phyloP scores from a whole-genome alignment of 2,113 vertebrate species.

The Leucopternis melanops region DNA sequence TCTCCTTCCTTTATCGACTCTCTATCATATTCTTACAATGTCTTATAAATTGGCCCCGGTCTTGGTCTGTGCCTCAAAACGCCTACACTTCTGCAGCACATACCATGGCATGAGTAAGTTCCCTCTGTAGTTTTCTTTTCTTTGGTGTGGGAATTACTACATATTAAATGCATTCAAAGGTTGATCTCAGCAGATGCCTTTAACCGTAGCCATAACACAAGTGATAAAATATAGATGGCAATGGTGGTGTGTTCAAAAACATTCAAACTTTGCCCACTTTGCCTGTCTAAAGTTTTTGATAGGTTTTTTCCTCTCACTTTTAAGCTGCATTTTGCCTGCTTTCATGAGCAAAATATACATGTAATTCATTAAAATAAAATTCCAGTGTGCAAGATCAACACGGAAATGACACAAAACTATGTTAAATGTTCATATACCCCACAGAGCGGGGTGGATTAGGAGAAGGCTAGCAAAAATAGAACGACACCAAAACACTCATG shows the following conservation, averaged over 20 bases:
- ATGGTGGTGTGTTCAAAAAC: background rate
- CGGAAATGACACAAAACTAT: background rate
- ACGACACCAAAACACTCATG: conserved; percentile 18
- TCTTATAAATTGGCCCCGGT: too few relatives aligned
- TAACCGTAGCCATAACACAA: background rate
- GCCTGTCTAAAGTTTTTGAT: background rate
- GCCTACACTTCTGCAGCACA: background rate
- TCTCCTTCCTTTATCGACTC: background rate
- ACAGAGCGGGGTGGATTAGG: background rate
- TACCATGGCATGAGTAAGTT: background rate
- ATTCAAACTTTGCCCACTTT: background rate
- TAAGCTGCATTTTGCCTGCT: background rate
- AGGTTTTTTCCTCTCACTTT: background rate
- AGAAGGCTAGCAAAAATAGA: conserved; percentile 23
- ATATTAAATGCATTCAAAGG: background rate
- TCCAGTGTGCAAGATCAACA: background rate
- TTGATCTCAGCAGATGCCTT: background rate
- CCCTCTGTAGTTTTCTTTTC: background rate
- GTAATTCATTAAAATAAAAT: conserved; percentile 23
- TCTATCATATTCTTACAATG: background rate
- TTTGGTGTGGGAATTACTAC: background rate
- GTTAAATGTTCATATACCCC: conserved; percentile 15
- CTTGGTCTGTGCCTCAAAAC: background rate
- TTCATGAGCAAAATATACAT: background rate
- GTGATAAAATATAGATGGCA: background rate